Conservation (phyloP, 2,888 invertebrate genomes). For the Strigamia maritima region DNA sequence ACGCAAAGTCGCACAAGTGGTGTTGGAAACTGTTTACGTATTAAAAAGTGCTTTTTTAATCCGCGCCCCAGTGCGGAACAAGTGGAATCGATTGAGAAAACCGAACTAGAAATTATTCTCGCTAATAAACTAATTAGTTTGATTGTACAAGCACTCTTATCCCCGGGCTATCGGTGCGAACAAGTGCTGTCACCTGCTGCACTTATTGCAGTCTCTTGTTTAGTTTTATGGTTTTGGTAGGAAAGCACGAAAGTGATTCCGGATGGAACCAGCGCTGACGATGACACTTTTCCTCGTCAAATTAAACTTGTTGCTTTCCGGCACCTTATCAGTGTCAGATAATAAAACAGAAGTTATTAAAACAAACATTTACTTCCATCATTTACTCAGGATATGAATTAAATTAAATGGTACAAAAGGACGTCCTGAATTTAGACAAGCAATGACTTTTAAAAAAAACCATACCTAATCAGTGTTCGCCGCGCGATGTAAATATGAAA, state of each 20-base stretch:
- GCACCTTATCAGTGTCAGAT: background rate
- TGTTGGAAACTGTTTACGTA: background rate
- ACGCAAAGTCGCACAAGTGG: background rate
- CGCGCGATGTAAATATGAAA: background rate
- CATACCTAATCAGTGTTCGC: background rate
- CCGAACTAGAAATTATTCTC: too few species aligned
- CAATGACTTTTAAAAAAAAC: background rate
- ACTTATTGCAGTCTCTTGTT: background rate
- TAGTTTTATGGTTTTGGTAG: background rate
- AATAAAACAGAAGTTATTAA: background rate
- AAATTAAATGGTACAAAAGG: background rate
- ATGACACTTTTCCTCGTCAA: background rate
- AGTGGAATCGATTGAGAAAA: background rate
- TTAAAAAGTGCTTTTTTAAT: background rate
- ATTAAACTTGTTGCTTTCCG: background rate
- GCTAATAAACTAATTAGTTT: too few species aligned
- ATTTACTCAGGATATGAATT: background rate
- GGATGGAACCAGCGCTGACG: background rate
- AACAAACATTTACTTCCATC: too few species aligned
- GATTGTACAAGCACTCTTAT: background rate
- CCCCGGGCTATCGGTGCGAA: background rate
- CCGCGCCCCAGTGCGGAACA: background rate
- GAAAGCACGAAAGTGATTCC: background rate
- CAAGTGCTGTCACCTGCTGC: background rate
- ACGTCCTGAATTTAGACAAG: background rate